Percentiles rank a stretch among this genome's conserved stretches.
phyloP scores from a whole-genome alignment of 2,797 vertebrate genomes.

The Bufotes viridis region DNA sequence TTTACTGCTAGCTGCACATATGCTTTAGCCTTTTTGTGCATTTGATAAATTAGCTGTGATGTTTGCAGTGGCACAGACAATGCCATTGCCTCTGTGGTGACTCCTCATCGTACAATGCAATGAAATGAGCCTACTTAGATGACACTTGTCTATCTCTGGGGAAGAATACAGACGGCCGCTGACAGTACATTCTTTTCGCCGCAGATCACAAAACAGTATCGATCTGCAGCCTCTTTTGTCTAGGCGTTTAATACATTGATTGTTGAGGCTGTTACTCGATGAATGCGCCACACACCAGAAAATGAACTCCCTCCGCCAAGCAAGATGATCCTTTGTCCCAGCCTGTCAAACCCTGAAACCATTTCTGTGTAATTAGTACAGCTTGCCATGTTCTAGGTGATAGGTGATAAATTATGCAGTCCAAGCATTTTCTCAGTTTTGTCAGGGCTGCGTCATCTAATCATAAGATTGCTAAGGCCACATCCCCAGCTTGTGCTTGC shows the following conservation, averaged over 20 bases:
- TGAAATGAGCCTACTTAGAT: neutral
- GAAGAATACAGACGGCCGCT: neutral
- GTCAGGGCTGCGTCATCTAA: conserved; percentile 22
- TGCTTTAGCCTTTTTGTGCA: neutral
- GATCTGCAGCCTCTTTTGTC: conserved; percentile 31
- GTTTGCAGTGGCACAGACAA: neutral
- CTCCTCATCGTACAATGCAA: neutral
- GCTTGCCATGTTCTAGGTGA: neutral
- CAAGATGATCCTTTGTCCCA: conserved; percentile 19
- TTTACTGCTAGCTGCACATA: neutral
- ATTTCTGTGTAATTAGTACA: conserved; percentile 33
- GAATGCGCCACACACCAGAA: conserved; percentile 32
- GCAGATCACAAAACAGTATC: conserved; percentile 22
- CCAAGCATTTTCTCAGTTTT: conserved; percentile 8
- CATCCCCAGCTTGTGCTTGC: neutral
- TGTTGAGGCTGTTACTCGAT: conserved; percentile 25
- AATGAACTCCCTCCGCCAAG: conserved; percentile 8
- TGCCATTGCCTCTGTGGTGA: neutral
- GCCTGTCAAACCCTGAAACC: conserved; percentile 6
- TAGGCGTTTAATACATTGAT: conserved; percentile 44
- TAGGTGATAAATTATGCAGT: conserved; percentile 40
- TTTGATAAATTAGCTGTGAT: neutral
- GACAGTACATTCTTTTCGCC: conserved; percentile 32
- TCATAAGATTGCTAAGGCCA: neutral
- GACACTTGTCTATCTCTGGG: conserved; percentile 8